Evolutionary conservation across 2,888 invertebrate species (phyloP).

Genomic region (Acleris sparsana): DNA sequence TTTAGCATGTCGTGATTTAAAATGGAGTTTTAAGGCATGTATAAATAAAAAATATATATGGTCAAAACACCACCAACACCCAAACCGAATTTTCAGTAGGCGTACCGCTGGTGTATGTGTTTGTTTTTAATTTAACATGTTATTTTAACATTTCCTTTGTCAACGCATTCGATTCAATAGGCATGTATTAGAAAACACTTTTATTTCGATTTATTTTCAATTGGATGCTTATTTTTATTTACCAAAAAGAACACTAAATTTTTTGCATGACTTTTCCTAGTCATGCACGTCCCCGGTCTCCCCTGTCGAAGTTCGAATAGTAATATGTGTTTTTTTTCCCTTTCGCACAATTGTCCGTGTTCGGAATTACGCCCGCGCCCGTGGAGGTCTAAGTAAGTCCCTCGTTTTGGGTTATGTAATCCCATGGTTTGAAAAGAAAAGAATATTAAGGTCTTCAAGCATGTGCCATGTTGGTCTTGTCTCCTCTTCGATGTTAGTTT

Average conservation of each 20-base stretch:
- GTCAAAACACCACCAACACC: conserved; percentile 54
- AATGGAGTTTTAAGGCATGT: background rate
- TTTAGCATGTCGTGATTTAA: background rate
- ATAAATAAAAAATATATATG: background rate
- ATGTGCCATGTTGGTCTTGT: conserved; percentile 43
- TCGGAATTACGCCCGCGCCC: conserved; percentile 78
- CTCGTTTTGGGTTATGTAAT: conserved; percentile 26
- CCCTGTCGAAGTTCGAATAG: conserved; percentile 45
- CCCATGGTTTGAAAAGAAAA: too few species aligned
- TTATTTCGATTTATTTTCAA: conserved; percentile 43
- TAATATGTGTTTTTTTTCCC: conserved; percentile 74
- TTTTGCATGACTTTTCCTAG: conserved; percentile 49
- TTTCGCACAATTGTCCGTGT: conserved; percentile 77
- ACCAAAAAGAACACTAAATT: conserved; percentile 40
- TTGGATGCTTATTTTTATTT: conserved; percentile 46
- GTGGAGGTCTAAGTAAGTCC: conserved; percentile 82
- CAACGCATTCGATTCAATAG: conserved; percentile 42
- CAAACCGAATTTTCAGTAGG: conserved; percentile 53
- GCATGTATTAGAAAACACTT: conserved; percentile 51
- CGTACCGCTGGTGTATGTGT: conserved; percentile 52
- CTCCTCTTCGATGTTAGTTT: conserved; percentile 20
- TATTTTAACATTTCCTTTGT: conserved; percentile 36
- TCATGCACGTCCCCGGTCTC: conserved; percentile 54
- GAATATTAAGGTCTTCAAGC: conserved; percentile 42
- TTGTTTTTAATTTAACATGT: conserved; percentile 43